Percentiles rank a stretch among this genome's conserved stretches.
Conservation (phyloP, 1,140 invertebrate genomes). For the Drosophila fuyamai region DNA sequence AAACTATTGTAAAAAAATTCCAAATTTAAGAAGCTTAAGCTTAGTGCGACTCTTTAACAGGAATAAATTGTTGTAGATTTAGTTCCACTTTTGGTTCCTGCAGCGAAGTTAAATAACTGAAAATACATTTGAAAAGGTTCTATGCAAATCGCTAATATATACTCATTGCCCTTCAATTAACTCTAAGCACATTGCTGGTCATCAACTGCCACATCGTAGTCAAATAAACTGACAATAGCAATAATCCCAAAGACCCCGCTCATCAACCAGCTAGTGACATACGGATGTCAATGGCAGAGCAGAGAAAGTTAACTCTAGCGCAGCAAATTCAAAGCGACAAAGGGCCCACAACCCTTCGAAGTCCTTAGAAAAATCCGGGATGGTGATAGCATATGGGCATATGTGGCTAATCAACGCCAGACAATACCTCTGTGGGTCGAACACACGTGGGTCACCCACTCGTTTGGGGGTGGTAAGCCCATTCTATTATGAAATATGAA, state of each 20-base stretch:
- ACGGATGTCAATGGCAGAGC: constrained; percentile 60
- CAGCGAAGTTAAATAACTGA: too few relatives aligned
- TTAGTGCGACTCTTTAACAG: too few relatives aligned
- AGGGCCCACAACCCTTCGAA: constrained; percentile 14
- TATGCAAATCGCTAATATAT: background rate
- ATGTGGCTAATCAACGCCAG: constrained; percentile 70
- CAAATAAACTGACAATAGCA: constrained; percentile 21
- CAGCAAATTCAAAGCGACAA: constrained; percentile 71
- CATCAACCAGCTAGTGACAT: constrained; percentile 39
- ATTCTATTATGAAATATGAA: background rate
- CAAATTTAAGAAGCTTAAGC: too few relatives aligned
- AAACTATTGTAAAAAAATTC: too few relatives aligned
- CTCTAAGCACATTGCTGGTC: background rate
- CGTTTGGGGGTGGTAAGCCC: constrained; percentile 13
- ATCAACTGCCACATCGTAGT: background rate
- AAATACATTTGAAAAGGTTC: too few relatives aligned
- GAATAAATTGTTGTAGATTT: too few relatives aligned
- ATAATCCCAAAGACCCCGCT: constrained; percentile 7
- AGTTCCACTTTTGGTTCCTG: too few relatives aligned
- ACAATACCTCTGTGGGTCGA: constrained; percentile 56
- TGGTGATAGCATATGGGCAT: constrained; percentile 60
- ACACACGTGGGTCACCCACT: constrained; percentile 59
- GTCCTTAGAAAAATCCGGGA: constrained; percentile 1
- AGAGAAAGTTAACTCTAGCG: constrained; percentile 62
- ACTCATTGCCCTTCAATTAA: constrained; percentile 5